These are phyloP conservation scores for Pyralis farinalis DNA, from an alignment of 2,888 invertebrate species.

Conservation along the genomic window DNA sequence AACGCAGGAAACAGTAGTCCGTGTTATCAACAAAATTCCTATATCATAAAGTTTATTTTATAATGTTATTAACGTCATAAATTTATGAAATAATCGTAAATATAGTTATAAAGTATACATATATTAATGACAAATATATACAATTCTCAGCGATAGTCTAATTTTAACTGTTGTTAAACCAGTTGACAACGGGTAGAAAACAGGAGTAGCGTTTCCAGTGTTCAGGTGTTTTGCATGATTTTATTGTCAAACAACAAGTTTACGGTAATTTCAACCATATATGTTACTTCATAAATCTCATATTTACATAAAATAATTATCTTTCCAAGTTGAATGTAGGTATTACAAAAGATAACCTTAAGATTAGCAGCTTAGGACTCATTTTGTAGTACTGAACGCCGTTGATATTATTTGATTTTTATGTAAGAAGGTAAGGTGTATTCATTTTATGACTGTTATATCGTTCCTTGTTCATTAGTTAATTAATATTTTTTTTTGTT, in stretches of 20 bases:
- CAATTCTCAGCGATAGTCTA: background rate
- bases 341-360: background rate
- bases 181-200: background rate
- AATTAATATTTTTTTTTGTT: background rate
- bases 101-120: background rate
- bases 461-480: background rate
- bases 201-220: background rate
- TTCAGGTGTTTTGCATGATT: constrained; percentile 2
- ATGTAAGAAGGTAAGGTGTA: background rate
- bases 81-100: constrained; percentile 1
- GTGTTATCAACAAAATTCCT: background rate
- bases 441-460: background rate
- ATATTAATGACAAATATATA: constrained; percentile 2
- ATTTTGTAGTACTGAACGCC: background rate
- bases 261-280: background rate
- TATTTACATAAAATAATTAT: background rate
- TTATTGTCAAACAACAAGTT: constrained; percentile 3
- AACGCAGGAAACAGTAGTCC: background rate
- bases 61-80: background rate
- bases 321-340: background rate
- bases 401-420: background rate
- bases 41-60: background rate
- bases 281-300: background rate
- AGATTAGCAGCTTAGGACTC: background rate
- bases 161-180: constrained; percentile 7